A percentile compares a stretch with the other conserved stretches of the same genome.
Conservation (phyloP, 2,888 invertebrate genomes). For the Lasioglossum morio region DNA sequence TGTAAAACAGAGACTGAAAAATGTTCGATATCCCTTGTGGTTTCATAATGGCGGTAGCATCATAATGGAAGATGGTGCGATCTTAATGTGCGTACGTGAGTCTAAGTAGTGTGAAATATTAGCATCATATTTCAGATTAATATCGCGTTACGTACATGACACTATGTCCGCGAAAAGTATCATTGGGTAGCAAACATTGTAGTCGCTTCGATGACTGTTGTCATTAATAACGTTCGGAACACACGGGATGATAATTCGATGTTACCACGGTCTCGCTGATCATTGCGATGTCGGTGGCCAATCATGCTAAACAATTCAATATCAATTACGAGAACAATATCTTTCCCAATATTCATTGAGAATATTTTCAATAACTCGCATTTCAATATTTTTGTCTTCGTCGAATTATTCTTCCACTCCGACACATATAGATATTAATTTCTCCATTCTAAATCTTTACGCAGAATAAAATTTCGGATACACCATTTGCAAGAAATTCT, state of each 20-base stretch:
- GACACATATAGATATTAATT: background rate
- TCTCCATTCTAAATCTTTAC: background rate
- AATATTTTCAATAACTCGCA: background rate
- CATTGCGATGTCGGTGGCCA: background rate
- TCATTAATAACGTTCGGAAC: conserved; percentile 10
- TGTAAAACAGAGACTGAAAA: background rate
- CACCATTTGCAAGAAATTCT: background rate
- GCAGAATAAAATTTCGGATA: background rate
- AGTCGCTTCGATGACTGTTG: conserved; percentile 2
- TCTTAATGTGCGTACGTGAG: conserved; percentile 38
- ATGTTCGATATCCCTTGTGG: background rate
- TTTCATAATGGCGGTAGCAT: conserved; percentile 19
- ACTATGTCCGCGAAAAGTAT: conserved; percentile 39
- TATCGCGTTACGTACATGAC: conserved; percentile 55
- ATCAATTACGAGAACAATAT: background rate
- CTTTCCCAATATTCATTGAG: background rate
- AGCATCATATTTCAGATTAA: conserved; percentile 54
- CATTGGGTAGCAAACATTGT: conserved; percentile 37
- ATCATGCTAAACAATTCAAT: background rate
- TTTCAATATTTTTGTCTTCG: background rate
- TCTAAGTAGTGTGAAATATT: conserved; percentile 59
- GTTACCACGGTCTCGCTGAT: background rate
- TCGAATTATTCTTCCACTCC: background rate
- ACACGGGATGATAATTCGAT: background rate
- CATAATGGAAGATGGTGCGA: conserved; percentile 27